phyloP scores from a whole-genome alignment of 2,113 vertebrate genomes.

The Oryzias javanicus region DNA sequence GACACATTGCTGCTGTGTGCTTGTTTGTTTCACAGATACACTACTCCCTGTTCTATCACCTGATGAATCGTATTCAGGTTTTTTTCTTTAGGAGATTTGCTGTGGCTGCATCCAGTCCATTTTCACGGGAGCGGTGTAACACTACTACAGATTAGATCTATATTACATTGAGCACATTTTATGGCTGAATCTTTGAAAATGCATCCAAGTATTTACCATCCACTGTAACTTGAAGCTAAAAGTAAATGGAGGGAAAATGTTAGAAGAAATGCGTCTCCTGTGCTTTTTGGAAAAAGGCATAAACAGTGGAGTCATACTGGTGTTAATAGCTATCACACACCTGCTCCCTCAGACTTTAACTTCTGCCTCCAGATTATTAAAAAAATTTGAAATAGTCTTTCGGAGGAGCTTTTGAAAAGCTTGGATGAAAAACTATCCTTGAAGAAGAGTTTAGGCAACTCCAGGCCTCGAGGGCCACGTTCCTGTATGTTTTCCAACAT shows the following conservation, averaged over 20 bases:
- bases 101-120: slow-evolving; percentile 1
- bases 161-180: background rate
- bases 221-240: background rate
- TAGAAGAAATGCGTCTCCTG: too few relatives aligned
- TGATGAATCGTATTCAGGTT: slow-evolving; percentile 16
- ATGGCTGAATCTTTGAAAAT: background rate
- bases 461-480: too few relatives aligned
- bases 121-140: background rate
- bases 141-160: background rate
- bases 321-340: slow-evolving; percentile 2
- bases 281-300: slow-evolving; percentile 8
- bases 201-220: background rate
- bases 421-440: too few relatives aligned
- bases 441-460: too few relatives aligned
- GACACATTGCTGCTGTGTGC: slow-evolving; percentile 16
- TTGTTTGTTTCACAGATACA: slow-evolving; percentile 3
- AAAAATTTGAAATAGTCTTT: background rate
- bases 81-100: slow-evolving; percentile 1
- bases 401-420: background rate
- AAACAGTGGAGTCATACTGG: slow-evolving; percentile 19
- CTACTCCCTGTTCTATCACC: slow-evolving; percentile 15
- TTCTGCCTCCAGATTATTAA: slow-evolving; percentile 20
- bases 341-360: slow-evolving; percentile 23
- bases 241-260: slow-evolving; percentile 6
- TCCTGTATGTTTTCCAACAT: too few relatives aligned